Conservation (phyloP, 1,140 invertebrate species). For the Hylaeus anthracinus region DNA sequence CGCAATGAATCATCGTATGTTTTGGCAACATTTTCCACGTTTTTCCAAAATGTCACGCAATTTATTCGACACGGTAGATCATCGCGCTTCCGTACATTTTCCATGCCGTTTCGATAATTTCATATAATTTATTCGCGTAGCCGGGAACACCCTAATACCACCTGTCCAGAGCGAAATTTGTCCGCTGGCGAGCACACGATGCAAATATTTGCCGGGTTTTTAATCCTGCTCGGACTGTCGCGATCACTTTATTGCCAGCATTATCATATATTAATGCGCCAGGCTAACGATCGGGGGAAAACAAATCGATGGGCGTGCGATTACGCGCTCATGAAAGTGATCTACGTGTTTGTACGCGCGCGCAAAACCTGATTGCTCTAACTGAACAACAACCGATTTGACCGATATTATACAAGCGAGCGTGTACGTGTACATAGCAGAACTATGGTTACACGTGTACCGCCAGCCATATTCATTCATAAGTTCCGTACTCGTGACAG, state of each 20-base stretch:
- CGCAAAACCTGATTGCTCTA: constrained; percentile 38
- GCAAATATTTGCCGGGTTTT: constrained; percentile 13
- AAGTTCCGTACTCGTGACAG: constrained; percentile 32
- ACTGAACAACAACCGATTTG: constrained; percentile 55
- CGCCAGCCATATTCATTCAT: constrained; percentile 55
- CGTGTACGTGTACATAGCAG: not conserved
- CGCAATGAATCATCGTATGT: too few species aligned
- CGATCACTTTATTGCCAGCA: constrained; percentile 32
- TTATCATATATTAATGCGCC: constrained; percentile 48
- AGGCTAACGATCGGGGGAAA: constrained; percentile 18
- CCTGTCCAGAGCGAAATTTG: not conserved
- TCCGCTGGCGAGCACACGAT: too few species aligned
- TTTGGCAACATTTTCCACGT: too few species aligned
- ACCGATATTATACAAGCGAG: constrained; percentile 40
- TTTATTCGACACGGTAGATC: too few species aligned
- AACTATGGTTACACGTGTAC: constrained; percentile 45
- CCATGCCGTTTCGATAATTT: too few species aligned
- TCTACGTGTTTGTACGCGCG: constrained; percentile 29
- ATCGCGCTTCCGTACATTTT: too few species aligned
- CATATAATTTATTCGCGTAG: too few species aligned
- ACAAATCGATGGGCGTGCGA: constrained; percentile 28
- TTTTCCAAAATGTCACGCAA: too few species aligned
- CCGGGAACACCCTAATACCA: too few species aligned
- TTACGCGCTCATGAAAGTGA: constrained; percentile 39
- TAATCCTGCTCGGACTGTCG: not conserved